Base-by-base conservation (phyloP, 2,797 vertebrate species). In the Argentina silus region DNA sequence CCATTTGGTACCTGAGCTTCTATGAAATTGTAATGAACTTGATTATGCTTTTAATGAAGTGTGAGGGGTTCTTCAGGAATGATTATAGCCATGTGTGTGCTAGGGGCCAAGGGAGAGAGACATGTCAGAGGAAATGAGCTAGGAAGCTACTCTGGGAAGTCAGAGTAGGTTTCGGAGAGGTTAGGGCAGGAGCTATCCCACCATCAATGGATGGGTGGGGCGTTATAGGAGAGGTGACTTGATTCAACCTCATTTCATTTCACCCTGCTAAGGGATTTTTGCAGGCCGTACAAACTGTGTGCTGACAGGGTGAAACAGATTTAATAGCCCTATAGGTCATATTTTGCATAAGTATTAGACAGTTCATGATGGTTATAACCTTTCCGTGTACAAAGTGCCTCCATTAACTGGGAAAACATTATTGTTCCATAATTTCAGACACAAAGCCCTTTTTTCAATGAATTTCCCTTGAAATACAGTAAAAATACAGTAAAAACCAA, bases 21-120 rank as follows among this genome's bases (percentile, higher is more conserved):
- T 91, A 91, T 92, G 91, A 93, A 92, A 90, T 91, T 88, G 90
- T 93, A 93, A 94, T 94, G 92, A 93, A 94, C 84, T 92, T 92
- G 93, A 93, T 94, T 94, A 93, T 90, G 87, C 85, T 93, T 92
- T 92, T 93, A 94, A 95, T 93, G 91, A 93, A 93, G 92, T 93
- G 92, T 93, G 92, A 91, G 92, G 78, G 81, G 81, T 92, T 92
- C 88, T 88, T 89, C 85, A 87, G 89, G 84, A 90, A 89, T 85
- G 87, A 93, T 93, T 92, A 90, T 81, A 83, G 87, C 89, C 81
- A 74, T 65, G 85, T 88, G 85, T 45, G 53, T 42, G 27, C 15
- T 8, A 51, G 70, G 44, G 69, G 69, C 73, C 61, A 70, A 6
- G 45, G 67, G 65, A 61, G 74, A 73, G 3, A 23, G 10, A 76